Evolutionary conservation across 2,113 vertebrate genomes (phyloP), one percentile per base, ranked within the genome.

Genomic region (Thymallus thymallus): DNA sequence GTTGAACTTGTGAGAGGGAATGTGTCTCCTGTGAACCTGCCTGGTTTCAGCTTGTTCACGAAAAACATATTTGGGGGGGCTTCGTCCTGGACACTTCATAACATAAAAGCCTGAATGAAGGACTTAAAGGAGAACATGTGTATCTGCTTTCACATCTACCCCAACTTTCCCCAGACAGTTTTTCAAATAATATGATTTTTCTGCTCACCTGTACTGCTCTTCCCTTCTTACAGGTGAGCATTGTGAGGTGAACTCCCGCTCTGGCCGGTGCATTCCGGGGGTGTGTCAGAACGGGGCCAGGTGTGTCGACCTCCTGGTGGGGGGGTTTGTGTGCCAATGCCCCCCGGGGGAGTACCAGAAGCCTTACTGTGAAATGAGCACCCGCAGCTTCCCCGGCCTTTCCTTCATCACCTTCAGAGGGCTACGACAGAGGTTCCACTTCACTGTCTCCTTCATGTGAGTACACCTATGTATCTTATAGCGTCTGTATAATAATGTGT

Each of bases 381-480:
- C 97, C 0, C 94, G 97, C 75, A 96, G 95, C 91, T 98, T 99
- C 83, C 95, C 96, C 0, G 93, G 94, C 0, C 92, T 80, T 45
- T 98, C 97, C 85, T 98, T 99, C 82, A 61, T 99, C 91, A 99
- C 97, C 80, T 98, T 98, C 84, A 93, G 94, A 5, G 97, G 97
- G 60, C 93, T 98, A 68, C 91, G 94, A 51, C 97, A 98, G 75
- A 94, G 97, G 78, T 98, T 99, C 88, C 97, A 97, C 91, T 98
- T 99, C 91, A 96, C 95, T 48, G 83, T 98, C 2, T 91, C 95
- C 76, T 95, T 99, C 82, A 96, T 89, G 97, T 98, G 85, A 96
- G 96, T 92, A 66, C 23, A 22, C n/a, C 14, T 18, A 41, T 41
- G 35, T 41, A 41, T 41, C 35, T 41, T 41, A 41, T 41, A 12